These are phyloP conservation scores for Hylomyscus alleni DNA, from an alignment of 2,797 vertebrate species.

Conservation along the genomic window DNA sequence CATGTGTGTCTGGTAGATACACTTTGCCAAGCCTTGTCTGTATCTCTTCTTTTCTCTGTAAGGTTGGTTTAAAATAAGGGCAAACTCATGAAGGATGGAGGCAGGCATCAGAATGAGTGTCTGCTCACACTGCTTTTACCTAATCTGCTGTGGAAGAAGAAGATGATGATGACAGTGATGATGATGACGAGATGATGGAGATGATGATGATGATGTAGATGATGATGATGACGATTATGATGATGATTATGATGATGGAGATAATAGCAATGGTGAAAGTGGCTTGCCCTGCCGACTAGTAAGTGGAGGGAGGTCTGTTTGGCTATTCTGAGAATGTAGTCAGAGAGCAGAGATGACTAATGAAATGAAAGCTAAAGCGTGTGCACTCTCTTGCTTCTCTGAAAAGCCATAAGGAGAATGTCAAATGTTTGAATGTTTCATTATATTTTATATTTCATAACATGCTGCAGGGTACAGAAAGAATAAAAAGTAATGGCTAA, in stretches of 20 bases:
- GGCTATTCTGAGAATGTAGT: conserved; percentile 83
- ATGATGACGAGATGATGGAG: neutral
- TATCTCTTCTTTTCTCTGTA: neutral
- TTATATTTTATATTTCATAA: conserved; percentile 89
- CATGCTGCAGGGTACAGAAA: conserved; percentile 84
- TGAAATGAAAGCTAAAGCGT: conserved; percentile 85
- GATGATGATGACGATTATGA: neutral
- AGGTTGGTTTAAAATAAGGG: neutral
- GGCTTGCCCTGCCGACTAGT: conserved; percentile 63
- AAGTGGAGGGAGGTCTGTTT: conserved; percentile 78
- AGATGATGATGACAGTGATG: neutral
- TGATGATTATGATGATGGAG: neutral
- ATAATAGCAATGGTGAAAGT: conserved; percentile 25
- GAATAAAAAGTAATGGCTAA: conserved; percentile 86
- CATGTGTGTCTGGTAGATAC: neutral
- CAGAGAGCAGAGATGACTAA: conserved; percentile 74
- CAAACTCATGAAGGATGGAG: neutral
- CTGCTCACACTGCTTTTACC: neutral
- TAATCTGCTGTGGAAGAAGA: neutral
- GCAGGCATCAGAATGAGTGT: neutral
- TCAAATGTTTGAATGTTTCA: conserved; percentile 88
- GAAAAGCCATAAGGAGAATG: conserved; percentile 86
- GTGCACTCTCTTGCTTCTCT: conserved; percentile 78
- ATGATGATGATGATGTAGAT: neutral
- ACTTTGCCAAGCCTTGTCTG: neutral